Percentiles rank a stretch among this genome's conserved stretches.
phyloP scores from a whole-genome alignment of 2,113 vertebrate genomes.

The Petrocephalus zakoni region DNA sequence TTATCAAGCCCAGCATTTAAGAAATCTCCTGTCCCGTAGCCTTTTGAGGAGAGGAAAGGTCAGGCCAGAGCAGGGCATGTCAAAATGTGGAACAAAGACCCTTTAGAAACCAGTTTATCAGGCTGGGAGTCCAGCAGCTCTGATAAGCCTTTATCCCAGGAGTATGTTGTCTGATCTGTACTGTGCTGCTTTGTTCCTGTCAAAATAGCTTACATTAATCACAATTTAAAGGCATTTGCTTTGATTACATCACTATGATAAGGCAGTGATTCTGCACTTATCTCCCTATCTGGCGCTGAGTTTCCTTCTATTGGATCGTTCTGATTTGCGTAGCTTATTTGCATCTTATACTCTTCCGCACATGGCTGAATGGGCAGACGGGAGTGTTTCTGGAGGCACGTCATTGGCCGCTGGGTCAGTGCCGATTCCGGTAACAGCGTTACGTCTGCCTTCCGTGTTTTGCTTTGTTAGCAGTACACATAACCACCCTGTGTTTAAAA shows the following conservation, averaged over 20 bases:
- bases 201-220: background rate
- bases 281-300: background rate
- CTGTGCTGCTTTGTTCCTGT: background rate
- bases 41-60: background rate
- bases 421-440: slow-evolving; percentile 39
- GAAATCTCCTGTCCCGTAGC: background rate
- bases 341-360: background rate
- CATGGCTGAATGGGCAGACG: too few species aligned
- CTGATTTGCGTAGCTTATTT: background rate
- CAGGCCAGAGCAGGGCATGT: background rate
- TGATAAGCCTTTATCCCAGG: background rate
- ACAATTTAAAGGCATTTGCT: background rate
- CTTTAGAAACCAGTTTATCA: background rate
- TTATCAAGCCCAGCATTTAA: background rate
- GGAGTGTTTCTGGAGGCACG: background rate
- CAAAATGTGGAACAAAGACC: background rate
- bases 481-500: slow-evolving; percentile 30
- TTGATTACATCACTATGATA: background rate
- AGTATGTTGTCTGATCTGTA: background rate
- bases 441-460: slow-evolving; percentile 43
- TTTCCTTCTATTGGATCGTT: background rate
- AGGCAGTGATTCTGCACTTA: background rate
- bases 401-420: slow-evolving; percentile 33
- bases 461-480: slow-evolving; percentile 41
- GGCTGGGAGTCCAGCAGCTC: background rate